Conservation (phyloP, 37 sponge, comb jelly and placozoan genomes). For the Geodia barretti region DNA sequence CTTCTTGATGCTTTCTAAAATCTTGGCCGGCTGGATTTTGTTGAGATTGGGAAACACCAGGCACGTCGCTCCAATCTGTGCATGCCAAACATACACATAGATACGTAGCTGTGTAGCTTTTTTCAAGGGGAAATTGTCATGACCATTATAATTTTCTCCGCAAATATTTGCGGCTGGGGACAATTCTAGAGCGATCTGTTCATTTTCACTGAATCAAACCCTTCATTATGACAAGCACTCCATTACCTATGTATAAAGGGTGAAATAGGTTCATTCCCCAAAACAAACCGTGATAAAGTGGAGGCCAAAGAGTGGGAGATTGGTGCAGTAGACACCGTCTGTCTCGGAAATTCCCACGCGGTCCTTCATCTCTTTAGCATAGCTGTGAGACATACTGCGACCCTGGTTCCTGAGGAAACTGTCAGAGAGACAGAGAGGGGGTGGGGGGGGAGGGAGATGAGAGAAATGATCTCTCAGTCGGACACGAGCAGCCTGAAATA, state of each 20-base stretch:
- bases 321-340: conserved; percentile 44
- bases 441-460: not conserved
- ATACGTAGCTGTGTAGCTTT: too few relatives aligned
- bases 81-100: too few relatives aligned
- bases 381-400: conserved; percentile 30
- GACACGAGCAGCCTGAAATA: too few relatives aligned
- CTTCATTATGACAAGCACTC: too few relatives aligned
- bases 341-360: conserved; percentile 39
- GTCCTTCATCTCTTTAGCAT: conserved; percentile 22
- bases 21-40: conserved; percentile 38
- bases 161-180: too few relatives aligned
- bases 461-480: not conserved
- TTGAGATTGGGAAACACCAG: conserved; percentile 38
- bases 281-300: conserved; percentile 53
- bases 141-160: too few relatives aligned
- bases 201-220: too few relatives aligned
- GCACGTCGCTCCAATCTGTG: conserved; percentile 64
- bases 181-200: too few relatives aligned
- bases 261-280: too few relatives aligned
- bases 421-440: conserved; percentile 1
- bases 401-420: conserved; percentile 48
- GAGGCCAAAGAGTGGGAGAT: conserved; percentile 57
- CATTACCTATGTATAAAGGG: too few relatives aligned
- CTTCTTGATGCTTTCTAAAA: conserved; percentile 41
- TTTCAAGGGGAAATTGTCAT: too few relatives aligned